Percentiles rank a stretch among this genome's conserved stretches.
Evolutionary conservation across 1,140 invertebrate genomes (phyloP).

Genomic region (Heterodera carotae): DNA sequence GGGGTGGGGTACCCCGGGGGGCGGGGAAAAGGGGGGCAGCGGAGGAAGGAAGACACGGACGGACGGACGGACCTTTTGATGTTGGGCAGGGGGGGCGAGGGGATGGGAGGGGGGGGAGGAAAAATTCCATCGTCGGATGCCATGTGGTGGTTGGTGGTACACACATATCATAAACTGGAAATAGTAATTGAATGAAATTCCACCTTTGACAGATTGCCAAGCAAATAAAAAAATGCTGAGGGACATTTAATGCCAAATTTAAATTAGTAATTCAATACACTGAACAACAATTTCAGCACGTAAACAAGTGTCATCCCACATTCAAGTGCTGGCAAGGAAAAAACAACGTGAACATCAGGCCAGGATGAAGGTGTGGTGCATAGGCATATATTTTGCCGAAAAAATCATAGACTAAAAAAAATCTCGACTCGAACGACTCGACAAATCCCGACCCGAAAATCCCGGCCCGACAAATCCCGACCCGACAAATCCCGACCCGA

Average conservation of each 20-base stretch:
- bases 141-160: not conserved
- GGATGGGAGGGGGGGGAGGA: not conserved
- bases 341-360: constrained; percentile 95
- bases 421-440: too few species aligned
- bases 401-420: too few species aligned
- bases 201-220: not conserved
- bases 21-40: too few species aligned
- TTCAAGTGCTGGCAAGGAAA: constrained; percentile 94
- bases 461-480: too few species aligned
- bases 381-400: not conserved
- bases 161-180: not conserved
- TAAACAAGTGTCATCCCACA: constrained; percentile 99
- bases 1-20: not conserved
- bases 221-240: not conserved
- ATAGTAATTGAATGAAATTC: not conserved
- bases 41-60: too few species aligned
- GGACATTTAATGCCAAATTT: not conserved
- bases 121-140: not conserved
- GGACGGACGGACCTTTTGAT: too few species aligned
- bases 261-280: too few species aligned
- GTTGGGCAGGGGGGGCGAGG: not conserved
- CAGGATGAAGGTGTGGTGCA: constrained; percentile 82
- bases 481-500: too few species aligned
- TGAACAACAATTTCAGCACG: constrained; percentile 74
- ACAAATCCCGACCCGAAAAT: too few species aligned